Base-by-base conservation (phyloP, 92 coral and sea anemone genomes). In the Diadumene lineata region DNA sequence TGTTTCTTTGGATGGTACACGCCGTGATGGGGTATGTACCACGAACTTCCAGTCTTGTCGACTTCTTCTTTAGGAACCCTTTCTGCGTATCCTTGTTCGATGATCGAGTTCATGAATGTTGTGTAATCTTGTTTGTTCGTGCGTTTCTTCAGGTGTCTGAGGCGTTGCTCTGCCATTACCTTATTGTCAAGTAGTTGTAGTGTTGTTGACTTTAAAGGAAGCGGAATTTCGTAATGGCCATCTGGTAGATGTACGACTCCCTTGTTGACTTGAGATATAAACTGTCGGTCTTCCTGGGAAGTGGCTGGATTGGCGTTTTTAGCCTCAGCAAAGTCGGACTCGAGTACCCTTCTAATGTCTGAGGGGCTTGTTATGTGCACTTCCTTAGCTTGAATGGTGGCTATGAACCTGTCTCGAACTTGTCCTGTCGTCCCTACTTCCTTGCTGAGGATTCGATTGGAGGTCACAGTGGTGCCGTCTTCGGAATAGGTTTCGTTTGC, bases 161-260 rank as follows among this genome's bases (percentile, higher is more conserved):
- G 72, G 38, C 85, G 85, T 62, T 85, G 56, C 72, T 79, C 82
- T 1, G 85, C 85, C 74, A 73, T 74, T 1, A 70, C 73, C 7
- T 53, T 55, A 72, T 85, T 85, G 50, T 80, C 80, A 60, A 85
- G 86, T 34, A 85, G 82, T 30, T 32, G 48, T 29, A 74, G 16
- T 68, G 68, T 74, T 65, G 64, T 43, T 29, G 72, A 50, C 50
- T 57, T 79, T 29, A 84, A 79, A 23, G 79, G 89, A 38, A 81
- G 83, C 18, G 90, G 90, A 80, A 86, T 69, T 43, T 68, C 90
- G 48, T 86, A 76, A 50, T 81, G 90, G 66, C 60, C 57, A 77
- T 86, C 80, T 43, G 76, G 80, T 0, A 64, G 56, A 70, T 76
- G 81, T 13, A 76, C 48, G n/a, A 81, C 72, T 8, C 87, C 91